Evolutionary conservation across 2,888 invertebrate species (phyloP), one percentile per base, ranked within the genome.

Genomic region (Trachelus stipa): DNA sequence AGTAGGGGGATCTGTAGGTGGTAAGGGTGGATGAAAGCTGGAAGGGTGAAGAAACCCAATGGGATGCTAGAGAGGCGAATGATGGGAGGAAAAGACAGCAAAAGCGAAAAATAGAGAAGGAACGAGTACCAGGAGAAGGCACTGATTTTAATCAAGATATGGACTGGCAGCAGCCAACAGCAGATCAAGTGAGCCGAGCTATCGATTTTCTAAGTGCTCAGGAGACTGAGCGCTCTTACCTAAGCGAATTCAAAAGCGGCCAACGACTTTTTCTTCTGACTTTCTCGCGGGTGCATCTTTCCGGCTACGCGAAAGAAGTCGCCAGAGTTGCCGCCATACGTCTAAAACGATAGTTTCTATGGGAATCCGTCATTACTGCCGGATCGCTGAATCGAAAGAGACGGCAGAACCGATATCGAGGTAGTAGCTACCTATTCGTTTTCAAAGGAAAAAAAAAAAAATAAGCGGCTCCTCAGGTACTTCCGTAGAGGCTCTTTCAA

Each of bases 71-170:
- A 79, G 78, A 77, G 80, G 80, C 78, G 81, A 76, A 75, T 76
- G 80, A 81, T 77, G 79, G 74, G 74, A 81, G 78, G 81, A 79
- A 76, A 83, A 79, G 80, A 76, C 78, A 82, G 78, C 68, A 76
- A 77, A 77, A 81, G 81, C 79, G 76, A 80, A 80, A 74, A 81
- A 82, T 81, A 82, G 81, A 81, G 79, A 82, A 82, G 81, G 83
- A 83, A 84, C 85, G 82, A 82, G 82, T 56, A 56, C 56, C 56
- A 23, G 56, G 56, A 56, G 56, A 56, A 83, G 86, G 89, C 86
- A 88, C 89, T 90, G 91, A 91, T 91, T 91, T 91, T 91, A 91
- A 91, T 91, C 91, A 91, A 91, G 91, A 91, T 91, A 91, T 90
- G 90, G 90, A 86, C 86, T 89, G 90, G 88, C 90, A 88, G 89